Evolutionary conservation across 1,140 invertebrate species (phyloP), one percentile per base, ranked within the genome.

Genomic region (Agraylea sexmaculata): DNA sequence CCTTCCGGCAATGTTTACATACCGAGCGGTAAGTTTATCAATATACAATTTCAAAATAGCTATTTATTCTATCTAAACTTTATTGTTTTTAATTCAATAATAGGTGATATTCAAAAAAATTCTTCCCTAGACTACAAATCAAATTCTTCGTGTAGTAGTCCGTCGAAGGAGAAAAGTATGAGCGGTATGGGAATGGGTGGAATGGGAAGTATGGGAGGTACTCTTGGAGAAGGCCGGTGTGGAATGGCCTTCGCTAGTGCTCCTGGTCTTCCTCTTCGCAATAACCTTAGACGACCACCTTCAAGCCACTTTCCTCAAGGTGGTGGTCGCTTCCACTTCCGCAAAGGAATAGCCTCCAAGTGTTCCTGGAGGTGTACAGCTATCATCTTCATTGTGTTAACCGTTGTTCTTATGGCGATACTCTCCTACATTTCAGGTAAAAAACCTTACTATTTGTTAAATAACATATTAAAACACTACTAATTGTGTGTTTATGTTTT

Each of bases 291-390:
- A 40, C 59, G 71, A 40, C 67, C 73, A 20, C 67, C 68, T 51
- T 70, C 75, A 22, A 70, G 70, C 38, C 73, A 77, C 53, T 78
- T 78, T 51, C 71, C 77, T 17, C 74, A 74, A 16, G 53, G 58
- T 8, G 75, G 75, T 16, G 69, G 68, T 33, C 66, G 82, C 22
- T 84, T 87, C 60, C 87, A 91, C 59, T 87, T 90, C 55, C 80
- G 85, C 54, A 91, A 92, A 69, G 83, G 82, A 46, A 71, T 86
- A 49, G 77, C 84, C 17, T 86, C 83, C 23, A 76, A 75, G 59
- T 93, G 88, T 63, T 84, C 82, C 35, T 92, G 88, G 85, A 86
- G 86, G 62, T 85, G 88, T 58, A 79, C 87, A 34, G 85, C 87
- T 16, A 81, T 93, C 52, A 74, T 82, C 35, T 80, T 88, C 53